Evolutionary conservation across 2,888 invertebrate species (phyloP), one percentile per base, ranked within the genome.

Genomic region (Lepetodrilus schrolli): DNA sequence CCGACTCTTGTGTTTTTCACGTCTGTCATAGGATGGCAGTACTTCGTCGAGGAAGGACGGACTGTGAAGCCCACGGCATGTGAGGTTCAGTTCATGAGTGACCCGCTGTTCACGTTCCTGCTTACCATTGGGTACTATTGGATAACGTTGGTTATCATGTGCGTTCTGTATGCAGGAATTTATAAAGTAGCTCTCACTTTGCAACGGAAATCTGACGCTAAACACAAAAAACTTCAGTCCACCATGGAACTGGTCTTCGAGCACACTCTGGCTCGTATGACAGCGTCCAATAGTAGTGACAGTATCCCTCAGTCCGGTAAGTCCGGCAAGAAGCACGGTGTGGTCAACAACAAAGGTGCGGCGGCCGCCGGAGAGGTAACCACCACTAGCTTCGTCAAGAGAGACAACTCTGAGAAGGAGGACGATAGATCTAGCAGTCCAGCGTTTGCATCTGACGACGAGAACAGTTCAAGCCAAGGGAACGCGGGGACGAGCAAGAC

Each of bases 1-100:
- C 99, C 99, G 65, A 96, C 97, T 0, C 92, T 98, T 74, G 92
- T 99, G 8, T 99, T 99, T 91, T 99, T 99, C 91, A 96, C 97
- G 81, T 97, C 97, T 78, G 99, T 99, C 82, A 98, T 99, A 88
- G 99, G 99, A 50, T 99, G 99, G 98, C 98, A 98, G 89, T 97
- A 97, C 90, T 99, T 99, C 88, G 95, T 97, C 58, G 98, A 98
- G 21, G 95, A 94, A 87, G 68, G 68, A 43, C 93, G 98, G 76
- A 96, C 97, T 84, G 92, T 98, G 70, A 92, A 94, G 83, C 95
- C 95, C 13, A 95, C 95, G 1, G 95, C 96, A 91, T 99, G 98
- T 89, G 95, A 96, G 73, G 98, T 99, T 17, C 98, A 99, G 91
- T 99, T 99, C 91, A 93, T 99, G 77, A 97, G 97, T 90, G 97